Conservation (phyloP, 2,113 vertebrate genomes). For the Crocuta crocuta region DNA sequence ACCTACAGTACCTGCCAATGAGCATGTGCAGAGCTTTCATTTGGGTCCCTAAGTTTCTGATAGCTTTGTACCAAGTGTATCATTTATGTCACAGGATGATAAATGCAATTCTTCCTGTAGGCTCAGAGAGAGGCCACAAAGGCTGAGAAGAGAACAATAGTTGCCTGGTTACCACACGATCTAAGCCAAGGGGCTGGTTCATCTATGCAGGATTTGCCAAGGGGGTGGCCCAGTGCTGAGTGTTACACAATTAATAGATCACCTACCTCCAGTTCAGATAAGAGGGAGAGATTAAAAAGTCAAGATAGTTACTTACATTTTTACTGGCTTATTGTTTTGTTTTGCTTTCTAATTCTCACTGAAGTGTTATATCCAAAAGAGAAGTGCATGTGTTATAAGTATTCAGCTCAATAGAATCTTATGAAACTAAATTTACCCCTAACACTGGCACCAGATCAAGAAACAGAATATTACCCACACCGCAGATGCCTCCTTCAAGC, state of each 20-base stretch:
- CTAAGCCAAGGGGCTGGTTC: slow-evolving; percentile 44
- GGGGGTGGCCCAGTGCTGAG: not conserved
- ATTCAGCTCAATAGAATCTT: slow-evolving; percentile 23
- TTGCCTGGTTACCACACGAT: slow-evolving; percentile 67
- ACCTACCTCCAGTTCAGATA: not conserved
- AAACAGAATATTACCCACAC: not conserved
- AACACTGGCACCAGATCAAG: not conserved
- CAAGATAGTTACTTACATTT: slow-evolving; percentile 43
- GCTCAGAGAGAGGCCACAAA: slow-evolving; percentile 57
- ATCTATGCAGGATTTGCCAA: slow-evolving; percentile 40
- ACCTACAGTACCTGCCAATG: not conserved
- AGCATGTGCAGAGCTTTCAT: slow-evolving; percentile 4
- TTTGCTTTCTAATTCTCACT: slow-evolving; percentile 44
- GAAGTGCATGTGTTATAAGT: not conserved
- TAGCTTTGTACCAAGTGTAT: slow-evolving; percentile 33
- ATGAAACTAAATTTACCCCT: not conserved
- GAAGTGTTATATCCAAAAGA: slow-evolving; percentile 2
- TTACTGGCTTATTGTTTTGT: not conserved
- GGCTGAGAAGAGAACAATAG: slow-evolving; percentile 61
- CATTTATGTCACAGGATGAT: slow-evolving; percentile 53
- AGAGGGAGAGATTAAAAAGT: slow-evolving; percentile 30
- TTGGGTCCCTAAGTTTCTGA: slow-evolving; percentile 34
- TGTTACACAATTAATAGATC: slow-evolving; percentile 7
- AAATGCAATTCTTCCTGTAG: slow-evolving; percentile 43
- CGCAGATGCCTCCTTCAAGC: not conserved